Base-by-base conservation (phyloP, 2,113 vertebrate genomes). In the Agapornis roseicollis region DNA sequence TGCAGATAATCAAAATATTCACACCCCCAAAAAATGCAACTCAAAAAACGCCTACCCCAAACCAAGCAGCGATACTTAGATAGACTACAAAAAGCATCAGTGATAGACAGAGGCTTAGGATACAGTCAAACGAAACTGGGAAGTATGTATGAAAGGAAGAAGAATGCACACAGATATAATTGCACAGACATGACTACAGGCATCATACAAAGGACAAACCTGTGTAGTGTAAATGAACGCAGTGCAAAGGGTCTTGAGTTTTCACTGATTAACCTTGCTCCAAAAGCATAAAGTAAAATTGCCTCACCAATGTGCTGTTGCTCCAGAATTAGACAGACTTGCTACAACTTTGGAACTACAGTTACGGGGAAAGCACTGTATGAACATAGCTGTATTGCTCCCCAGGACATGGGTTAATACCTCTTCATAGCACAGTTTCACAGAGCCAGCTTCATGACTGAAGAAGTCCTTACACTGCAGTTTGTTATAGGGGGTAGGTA, bases 1-100 rank as follows among this genome's bases (percentile, higher is more conserved):
- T 46, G 29, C 31, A 92, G 69, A 50, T 80, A 92, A 96, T 89
- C 53, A 94, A 90, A 96, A 94, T 80, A 92, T 58, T 89, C 63
- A 69, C 61, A 73, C 5, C 7, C 19, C 17, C 7, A 4, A 65
- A 72, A 87, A 58, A 79, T 17, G 17, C 71, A 73, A 55, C 31
- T 17, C 7, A 2, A 23, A 56, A 47, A 64, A 22, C 3, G 1
- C 18, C 19, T 7, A 73, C 33, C 46, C 18, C 56, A 94, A 96
- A 86, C 46, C 50, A 70, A 91, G 35, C 35, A 94, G 41, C 68
- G 52, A 83, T 23, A 33, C 35, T 83, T 56, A 82, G 16, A 55
- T 39, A 78, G 52, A 13, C n/a, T 68, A 47, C 13, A 86, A 65
- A 76, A 90, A 73, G 25, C 22, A 37, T 19, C 41, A 80, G 16